Conservation (phyloP, 1,140 invertebrate genomes). For the Nasonia vitripennis region DNA sequence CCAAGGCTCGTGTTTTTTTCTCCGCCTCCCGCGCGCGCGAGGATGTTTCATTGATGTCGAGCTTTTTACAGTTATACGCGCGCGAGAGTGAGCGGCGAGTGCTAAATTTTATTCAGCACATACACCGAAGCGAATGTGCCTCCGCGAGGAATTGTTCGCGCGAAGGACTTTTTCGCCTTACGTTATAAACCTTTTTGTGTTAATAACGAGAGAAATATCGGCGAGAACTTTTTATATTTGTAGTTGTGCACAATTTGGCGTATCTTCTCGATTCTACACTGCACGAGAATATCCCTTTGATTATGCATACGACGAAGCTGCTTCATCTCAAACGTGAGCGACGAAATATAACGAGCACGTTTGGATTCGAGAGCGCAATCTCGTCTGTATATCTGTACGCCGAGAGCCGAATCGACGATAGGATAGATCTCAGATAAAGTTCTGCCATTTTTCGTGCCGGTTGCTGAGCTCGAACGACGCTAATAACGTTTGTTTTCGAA, state of each 20-base stretch:
- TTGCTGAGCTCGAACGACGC: not conserved
- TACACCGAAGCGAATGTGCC: not conserved
- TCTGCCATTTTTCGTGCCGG: not conserved
- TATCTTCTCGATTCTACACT: no score
- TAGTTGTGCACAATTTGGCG: no score
- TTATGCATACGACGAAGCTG: no score
- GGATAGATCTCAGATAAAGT: not conserved
- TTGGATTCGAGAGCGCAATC: not conserved
- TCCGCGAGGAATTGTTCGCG: not conserved
- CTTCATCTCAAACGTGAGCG: not conserved
- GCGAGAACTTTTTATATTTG: no score
- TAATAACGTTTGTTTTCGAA: conserved; percentile 1
- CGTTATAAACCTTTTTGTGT: not conserved
- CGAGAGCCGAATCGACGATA: not conserved
- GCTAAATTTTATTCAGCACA: not conserved
- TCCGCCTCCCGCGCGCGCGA: no score
- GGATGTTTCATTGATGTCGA: not conserved
- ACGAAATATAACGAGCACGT: not conserved
- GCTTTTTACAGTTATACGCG: not conserved
- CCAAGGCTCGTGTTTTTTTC: not conserved
- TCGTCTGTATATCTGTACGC: no score
- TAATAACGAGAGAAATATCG: not conserved
- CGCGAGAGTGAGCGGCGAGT: not conserved
- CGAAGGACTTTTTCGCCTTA: not conserved
- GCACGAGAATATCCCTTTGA: no score